Percentiles rank a stretch among this genome's conserved stretches.
Conservation (phyloP, 35 echinoderm and acorn worm genomes). For the Diadema setosum region DNA sequence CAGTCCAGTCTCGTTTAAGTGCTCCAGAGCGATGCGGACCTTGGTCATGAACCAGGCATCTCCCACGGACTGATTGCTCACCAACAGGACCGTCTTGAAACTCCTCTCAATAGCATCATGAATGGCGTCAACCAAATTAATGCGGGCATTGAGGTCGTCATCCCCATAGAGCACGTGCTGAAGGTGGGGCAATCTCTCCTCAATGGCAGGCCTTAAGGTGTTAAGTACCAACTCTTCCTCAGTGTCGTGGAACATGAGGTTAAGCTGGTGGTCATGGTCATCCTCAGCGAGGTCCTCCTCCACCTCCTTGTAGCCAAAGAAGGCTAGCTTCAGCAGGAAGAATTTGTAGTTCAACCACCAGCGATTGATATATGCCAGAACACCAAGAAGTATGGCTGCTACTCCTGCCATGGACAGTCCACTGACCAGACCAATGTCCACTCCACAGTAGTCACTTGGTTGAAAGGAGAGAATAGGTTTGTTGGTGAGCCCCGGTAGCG, state of each 20-base stretch:
- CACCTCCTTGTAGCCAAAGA: background rate
- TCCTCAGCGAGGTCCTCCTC: background rate
- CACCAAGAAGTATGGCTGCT: background rate
- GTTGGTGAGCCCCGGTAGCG: background rate
- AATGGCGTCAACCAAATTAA: background rate
- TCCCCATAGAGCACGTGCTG: background rate
- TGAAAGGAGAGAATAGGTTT: background rate
- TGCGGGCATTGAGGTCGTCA: background rate
- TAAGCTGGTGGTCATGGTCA: background rate
- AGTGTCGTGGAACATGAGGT: background rate
- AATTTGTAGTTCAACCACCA: slow-evolving; percentile 9
- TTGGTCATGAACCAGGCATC: background rate
- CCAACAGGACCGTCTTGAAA: background rate
- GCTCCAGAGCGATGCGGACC: background rate
- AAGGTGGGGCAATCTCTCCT: background rate
- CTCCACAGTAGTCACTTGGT: background rate
- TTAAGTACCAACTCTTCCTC: background rate
- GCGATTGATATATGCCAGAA: background rate
- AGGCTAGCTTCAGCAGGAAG: no score
- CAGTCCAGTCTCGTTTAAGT: background rate
- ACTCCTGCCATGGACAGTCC: background rate
- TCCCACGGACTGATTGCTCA: background rate
- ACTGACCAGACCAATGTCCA: background rate
- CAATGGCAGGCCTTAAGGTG: background rate
- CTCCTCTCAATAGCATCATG: background rate